phyloP scores from a whole-genome alignment of 35 echinoderm and acorn worm genomes.

The Patiria miniata region DNA sequence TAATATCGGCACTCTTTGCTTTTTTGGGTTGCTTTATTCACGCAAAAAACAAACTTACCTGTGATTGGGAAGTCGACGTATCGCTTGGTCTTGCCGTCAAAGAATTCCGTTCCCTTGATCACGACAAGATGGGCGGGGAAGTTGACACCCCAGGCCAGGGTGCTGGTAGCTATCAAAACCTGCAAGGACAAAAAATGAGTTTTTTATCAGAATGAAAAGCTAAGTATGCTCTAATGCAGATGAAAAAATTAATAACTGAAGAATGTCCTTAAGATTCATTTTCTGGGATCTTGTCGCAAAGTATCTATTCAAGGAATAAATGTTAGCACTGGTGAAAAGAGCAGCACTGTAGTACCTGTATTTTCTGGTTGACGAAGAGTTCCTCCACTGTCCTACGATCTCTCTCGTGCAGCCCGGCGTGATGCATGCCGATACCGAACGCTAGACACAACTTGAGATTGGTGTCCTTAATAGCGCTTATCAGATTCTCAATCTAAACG shows the following conservation, averaged over 20 bases:
- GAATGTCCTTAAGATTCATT: not conserved
- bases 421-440: slow-evolving; percentile 98
- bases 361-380: slow-evolving; percentile 96
- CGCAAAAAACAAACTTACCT: slow-evolving; percentile 50
- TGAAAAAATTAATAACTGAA: not conserved
- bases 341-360: slow-evolving; percentile 76
- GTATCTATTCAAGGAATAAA: too few species aligned
- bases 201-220: not conserved
- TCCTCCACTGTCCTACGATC: slow-evolving; percentile 89
- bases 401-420: slow-evolving; percentile 93
- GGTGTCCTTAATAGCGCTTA: slow-evolving; percentile 72
- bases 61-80: slow-evolving; percentile 99
- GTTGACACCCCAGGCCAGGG: slow-evolving; percentile 98
- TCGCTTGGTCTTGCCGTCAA: slow-evolving; percentile 98
- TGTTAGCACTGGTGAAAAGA: too few species aligned
- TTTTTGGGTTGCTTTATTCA: too few species aligned
- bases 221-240: not conserved
- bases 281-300: not conserved
- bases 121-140: slow-evolving; percentile 95
- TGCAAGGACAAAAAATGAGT: slow-evolving; percentile 33
- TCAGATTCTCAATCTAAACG: slow-evolving; percentile 86
- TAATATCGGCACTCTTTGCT: too few species aligned
- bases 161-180: slow-evolving; percentile 97
- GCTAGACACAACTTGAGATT: slow-evolving; percentile 90
- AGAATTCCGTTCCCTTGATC: slow-evolving; percentile 99